phyloP scores from a whole-genome alignment of 1,140 invertebrate species.

The Euborellia annulipes region DNA sequence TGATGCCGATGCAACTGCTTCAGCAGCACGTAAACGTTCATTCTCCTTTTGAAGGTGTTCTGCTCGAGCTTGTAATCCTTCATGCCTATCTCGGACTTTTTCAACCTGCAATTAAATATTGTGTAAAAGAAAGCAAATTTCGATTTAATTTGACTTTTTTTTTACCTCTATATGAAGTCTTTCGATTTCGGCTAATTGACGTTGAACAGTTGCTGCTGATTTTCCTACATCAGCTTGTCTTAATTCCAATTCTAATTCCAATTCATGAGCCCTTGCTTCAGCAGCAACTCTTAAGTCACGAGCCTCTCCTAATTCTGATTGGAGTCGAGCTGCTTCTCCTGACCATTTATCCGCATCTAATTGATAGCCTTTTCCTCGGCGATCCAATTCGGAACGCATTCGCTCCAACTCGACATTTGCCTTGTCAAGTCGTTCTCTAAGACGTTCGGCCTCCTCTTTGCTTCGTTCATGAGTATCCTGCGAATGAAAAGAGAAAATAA shows the following conservation, averaged over 20 bases:
- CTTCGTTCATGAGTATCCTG: constrained; percentile 41
- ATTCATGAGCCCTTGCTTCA: constrained; percentile 62
- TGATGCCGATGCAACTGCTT: constrained; percentile 39
- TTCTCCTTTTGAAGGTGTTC: constrained; percentile 58
- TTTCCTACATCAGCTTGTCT: constrained; percentile 62
- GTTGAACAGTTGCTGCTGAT: constrained; percentile 50
- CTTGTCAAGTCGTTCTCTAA: constrained; percentile 70
- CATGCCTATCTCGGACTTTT: constrained; percentile 65
- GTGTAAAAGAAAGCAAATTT: too few relatives aligned
- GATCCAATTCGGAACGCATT: constrained; percentile 52
- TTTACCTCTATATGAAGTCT: constrained; percentile 52
- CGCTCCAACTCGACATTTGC: constrained; percentile 58
- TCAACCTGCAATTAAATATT: constrained; percentile 47
- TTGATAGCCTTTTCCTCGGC: constrained; percentile 65
- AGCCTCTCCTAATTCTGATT: constrained; percentile 34
- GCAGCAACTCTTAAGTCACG: constrained; percentile 48
- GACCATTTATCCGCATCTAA: constrained; percentile 70
- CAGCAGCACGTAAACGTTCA: constrained; percentile 49
- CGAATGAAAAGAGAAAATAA: too few relatives aligned
- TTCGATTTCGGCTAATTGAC: constrained; percentile 59
- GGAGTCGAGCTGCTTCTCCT: constrained; percentile 35
- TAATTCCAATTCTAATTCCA: constrained; percentile 61
- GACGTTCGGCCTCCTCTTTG: constrained; percentile 65
- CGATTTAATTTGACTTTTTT: too few relatives aligned
- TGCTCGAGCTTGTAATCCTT: constrained; percentile 54